A percentile compares a stretch with the other conserved stretches of the same genome.
Evolutionary conservation across 2,888 invertebrate species (phyloP).

Genomic region (Aspidapion aeneum): DNA sequence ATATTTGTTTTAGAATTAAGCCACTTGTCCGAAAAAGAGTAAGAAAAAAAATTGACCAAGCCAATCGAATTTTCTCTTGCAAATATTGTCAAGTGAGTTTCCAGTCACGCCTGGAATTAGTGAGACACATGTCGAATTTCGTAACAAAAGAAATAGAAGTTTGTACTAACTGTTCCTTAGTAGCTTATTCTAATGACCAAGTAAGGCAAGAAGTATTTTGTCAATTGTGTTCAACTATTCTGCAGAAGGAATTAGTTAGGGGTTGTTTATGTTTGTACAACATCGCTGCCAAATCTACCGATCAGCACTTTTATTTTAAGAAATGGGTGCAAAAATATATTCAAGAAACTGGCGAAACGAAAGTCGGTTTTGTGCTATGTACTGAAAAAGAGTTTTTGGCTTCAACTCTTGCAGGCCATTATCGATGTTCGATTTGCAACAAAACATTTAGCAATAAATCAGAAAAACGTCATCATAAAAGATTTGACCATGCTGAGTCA

Average conservation of each 20-base stretch:
- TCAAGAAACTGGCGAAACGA: background rate
- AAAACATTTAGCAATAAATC: background rate
- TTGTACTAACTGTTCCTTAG: background rate
- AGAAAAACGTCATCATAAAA: background rate
- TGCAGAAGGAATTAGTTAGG: background rate
- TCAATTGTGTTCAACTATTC: background rate
- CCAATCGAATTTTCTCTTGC: background rate
- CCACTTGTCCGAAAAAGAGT: too few relatives aligned
- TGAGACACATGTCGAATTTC: background rate
- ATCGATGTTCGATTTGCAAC: background rate
- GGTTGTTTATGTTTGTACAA: background rate
- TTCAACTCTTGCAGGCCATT: too few relatives aligned
- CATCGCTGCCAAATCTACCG: background rate
- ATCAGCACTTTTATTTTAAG: background rate
- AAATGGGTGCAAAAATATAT: background rate
- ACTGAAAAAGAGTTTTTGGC: background rate
- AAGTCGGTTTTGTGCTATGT: background rate
- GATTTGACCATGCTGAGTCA: background rate
- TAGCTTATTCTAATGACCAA: background rate
- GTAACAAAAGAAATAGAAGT: background rate
- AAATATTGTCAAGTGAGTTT: background rate
- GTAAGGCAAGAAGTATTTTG: background rate
- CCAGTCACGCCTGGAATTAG: background rate
- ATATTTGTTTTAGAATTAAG: background rate
- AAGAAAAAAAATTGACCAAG: too few relatives aligned